Conservation (phyloP, 92 coral and sea anemone species). For the Bergia puertoricense region DNA sequence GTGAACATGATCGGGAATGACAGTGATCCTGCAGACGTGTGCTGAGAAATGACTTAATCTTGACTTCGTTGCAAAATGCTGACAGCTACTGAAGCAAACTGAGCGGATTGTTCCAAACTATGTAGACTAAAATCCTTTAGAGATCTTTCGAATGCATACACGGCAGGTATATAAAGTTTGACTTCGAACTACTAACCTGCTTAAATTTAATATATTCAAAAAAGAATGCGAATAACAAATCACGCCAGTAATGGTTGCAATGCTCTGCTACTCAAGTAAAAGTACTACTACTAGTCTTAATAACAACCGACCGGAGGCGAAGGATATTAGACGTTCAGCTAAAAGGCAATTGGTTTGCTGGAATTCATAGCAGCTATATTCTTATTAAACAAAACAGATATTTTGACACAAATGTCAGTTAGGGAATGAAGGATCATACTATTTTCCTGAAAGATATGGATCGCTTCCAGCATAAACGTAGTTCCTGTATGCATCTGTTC, state of each 20-base stretch:
- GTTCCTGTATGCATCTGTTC: neutral
- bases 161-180: too few relatives aligned
- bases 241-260: neutral
- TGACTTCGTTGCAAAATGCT: neutral
- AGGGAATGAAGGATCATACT: neutral
- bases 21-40: neutral
- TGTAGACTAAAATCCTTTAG: neutral
- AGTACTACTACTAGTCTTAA: neutral
- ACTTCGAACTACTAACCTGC: too few relatives aligned
- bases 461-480: neutral
- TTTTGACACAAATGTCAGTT: slow-evolving; percentile 4
- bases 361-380: neutral
- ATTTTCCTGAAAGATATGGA: slow-evolving; percentile 3
- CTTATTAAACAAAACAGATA: neutral
- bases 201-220: too few relatives aligned
- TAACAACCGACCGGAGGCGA: neutral
- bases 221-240: too few relatives aligned
- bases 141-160: neutral
- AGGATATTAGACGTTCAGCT: neutral
- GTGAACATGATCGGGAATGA: too few relatives aligned
- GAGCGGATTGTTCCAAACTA: neutral
- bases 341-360: neutral
- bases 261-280: too few relatives aligned
- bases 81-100: neutral
- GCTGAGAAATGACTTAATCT: neutral